Conservation (phyloP, 2,797 vertebrate genomes). For the Hapalemur alaotrensis region DNA sequence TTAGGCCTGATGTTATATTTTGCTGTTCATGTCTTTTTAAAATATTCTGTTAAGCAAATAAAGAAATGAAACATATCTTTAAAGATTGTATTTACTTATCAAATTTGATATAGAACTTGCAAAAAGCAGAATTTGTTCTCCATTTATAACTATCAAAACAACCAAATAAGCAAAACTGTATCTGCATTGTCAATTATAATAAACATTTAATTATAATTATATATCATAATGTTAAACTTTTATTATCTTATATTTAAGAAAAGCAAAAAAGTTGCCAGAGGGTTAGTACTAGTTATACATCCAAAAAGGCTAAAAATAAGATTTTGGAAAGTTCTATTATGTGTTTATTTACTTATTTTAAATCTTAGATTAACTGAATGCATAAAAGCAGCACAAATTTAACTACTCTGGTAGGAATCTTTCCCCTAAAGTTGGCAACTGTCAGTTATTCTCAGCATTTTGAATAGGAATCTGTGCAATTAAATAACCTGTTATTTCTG, state of each 20-base stretch:
- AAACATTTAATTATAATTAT: constrained; percentile 21
- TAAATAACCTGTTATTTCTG: constrained; percentile 30
- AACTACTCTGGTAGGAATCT: neutral
- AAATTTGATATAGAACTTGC: neutral
- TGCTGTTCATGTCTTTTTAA: neutral
- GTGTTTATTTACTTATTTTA: neutral
- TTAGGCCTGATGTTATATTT: neutral
- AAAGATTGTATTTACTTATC: neutral
- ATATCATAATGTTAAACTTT: neutral
- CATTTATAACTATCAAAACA: constrained; percentile 33
- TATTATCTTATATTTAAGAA: neutral
- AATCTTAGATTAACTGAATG: neutral
- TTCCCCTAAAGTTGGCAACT: constrained; percentile 19
- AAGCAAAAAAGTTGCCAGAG: neutral
- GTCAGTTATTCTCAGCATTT: constrained; percentile 22
- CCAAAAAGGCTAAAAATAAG: neutral
- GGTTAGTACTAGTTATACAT: neutral
- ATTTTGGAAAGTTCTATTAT: neutral
- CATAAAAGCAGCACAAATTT: neutral
- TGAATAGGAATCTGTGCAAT: neutral
- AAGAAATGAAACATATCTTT: constrained; percentile 33
- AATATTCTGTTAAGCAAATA: constrained; percentile 17
- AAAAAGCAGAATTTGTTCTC: constrained; percentile 18
- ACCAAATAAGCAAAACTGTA: neutral
- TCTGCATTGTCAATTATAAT: constrained; percentile 10